A percentile compares a stretch with the other conserved stretches of the same genome.
Evolutionary conservation across 2,113 vertebrate species (phyloP).

Genomic region (Chaetodon auriga): DNA sequence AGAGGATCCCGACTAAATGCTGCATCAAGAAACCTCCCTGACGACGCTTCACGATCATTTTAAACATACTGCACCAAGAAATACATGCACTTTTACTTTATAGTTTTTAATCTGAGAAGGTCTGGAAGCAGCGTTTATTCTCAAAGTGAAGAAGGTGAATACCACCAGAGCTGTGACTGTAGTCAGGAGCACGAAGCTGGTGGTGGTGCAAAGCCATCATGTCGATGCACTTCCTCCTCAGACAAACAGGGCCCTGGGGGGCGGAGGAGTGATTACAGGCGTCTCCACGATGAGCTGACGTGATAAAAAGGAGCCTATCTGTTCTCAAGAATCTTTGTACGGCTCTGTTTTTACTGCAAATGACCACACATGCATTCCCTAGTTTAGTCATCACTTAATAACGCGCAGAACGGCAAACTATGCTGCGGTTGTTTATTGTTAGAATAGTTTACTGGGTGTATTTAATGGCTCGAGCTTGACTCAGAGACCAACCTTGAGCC

Average conservation of each 20-base stretch:
- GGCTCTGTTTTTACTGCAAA: constrained; percentile 1
- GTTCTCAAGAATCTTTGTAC: constrained; percentile 38
- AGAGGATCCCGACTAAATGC: not conserved
- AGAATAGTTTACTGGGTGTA: not conserved
- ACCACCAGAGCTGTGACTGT: constrained; percentile 11
- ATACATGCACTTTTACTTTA: not conserved
- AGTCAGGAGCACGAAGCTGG: constrained; percentile 6
- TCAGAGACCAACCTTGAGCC: not conserved
- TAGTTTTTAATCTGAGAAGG: not conserved
- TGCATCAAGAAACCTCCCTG: not conserved
- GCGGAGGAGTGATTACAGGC: constrained; percentile 70
- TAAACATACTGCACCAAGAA: no score
- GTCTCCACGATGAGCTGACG: constrained; percentile 68
- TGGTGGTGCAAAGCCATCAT: constrained; percentile 45
- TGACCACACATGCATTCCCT: not conserved
- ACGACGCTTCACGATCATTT: not conserved
- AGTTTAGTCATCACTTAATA: constrained; percentile 25
- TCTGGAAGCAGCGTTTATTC: not conserved
- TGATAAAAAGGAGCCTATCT: constrained; percentile 66
- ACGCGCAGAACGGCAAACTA: not conserved
- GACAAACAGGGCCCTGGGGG: constrained; percentile 60
- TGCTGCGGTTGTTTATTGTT: not conserved
- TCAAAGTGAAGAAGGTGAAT: not conserved
- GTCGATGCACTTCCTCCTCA: constrained; percentile 67
- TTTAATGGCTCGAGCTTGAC: not conserved